These are phyloP conservation scores for Felis catus DNA, from an alignment of 2,113 vertebrate species.

Conservation along the genomic window F.catus_Fca126_mat1.0 CM031423.1:26463501-26464000, in stretches of 20 bases:
- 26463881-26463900: slow-evolving; percentile 55
- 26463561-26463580: background rate
- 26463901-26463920: slow-evolving; percentile 37
- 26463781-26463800: background rate
- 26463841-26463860: slow-evolving; percentile 44
- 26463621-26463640: background rate
- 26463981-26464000: accelerated
- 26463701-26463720: background rate
- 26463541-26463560: background rate
- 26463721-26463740: accelerated
- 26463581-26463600: background rate
- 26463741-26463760: accelerated
- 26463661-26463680: accelerated
- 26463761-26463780: accelerated
- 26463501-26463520: background rate
- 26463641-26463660: too few relatives aligned
- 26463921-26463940: slow-evolving; percentile 8
- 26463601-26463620: background rate
- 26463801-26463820: background rate
- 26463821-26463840: background rate
- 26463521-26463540: background rate
- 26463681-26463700: background rate
- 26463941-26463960: background rate
- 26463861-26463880: slow-evolving; percentile 80
- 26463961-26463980: background rate